Evolutionary conservation across 2,113 vertebrate species (phyloP).

Genomic region (Tauraco erythrolophus): DNA sequence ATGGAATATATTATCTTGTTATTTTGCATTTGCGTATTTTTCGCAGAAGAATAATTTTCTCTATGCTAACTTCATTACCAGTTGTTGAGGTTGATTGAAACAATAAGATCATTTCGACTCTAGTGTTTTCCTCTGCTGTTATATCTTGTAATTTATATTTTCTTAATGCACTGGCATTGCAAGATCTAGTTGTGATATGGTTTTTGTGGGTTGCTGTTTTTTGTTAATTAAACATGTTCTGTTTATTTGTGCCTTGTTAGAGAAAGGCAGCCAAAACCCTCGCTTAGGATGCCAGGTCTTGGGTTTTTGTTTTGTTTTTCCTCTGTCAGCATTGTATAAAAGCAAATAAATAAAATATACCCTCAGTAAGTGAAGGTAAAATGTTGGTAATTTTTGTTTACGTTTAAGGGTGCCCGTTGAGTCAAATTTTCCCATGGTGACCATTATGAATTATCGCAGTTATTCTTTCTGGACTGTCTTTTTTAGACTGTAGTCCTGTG

Average conservation of each 20-base stretch:
- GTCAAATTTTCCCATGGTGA: neutral
- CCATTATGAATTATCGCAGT: neutral
- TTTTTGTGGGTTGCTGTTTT: neutral
- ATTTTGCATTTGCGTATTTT: neutral
- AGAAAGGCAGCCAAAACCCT: neutral
- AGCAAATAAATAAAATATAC: neutral
- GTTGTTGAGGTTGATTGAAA: neutral
- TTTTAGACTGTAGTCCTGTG: neutral
- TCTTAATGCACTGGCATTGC: neutral
- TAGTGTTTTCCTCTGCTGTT: neutral
- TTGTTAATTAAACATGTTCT: neutral
- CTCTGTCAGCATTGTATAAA: neutral
- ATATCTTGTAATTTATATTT: neutral
- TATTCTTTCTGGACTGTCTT: neutral
- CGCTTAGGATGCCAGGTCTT: neutral
- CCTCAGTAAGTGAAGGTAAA: neutral
- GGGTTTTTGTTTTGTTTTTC: neutral
- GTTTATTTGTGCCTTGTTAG: neutral
- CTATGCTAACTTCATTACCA: neutral
- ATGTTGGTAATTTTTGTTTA: neutral
- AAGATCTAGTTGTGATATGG: neutral
- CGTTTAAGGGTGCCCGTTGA: neutral
- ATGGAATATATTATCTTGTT: neutral
- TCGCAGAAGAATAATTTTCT: too few species aligned
- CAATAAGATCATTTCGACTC: neutral